Conservation (phyloP, 2,113 vertebrate species). For the Dromaius novaehollandiae region DNA sequence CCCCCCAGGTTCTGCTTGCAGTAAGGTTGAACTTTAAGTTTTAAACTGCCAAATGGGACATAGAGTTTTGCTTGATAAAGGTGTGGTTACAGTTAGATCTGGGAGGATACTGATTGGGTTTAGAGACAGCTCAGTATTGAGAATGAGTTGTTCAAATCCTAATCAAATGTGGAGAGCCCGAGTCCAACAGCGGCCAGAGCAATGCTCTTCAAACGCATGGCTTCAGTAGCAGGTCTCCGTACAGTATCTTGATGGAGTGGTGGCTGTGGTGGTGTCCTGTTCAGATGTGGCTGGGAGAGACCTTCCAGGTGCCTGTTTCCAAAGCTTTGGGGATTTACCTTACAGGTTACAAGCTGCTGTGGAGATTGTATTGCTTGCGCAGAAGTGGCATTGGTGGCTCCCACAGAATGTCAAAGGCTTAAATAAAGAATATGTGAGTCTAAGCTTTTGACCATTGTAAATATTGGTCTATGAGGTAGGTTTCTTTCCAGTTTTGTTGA, state of each 20-base stretch:
- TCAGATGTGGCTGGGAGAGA: not conserved
- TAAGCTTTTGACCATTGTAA: accelerated
- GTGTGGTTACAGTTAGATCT: not conserved
- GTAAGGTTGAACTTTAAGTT: not conserved
- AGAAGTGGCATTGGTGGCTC: accelerated
- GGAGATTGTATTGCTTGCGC: accelerated
- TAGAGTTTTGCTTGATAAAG: not conserved
- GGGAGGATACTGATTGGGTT: not conserved
- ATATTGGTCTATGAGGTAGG: not conserved
- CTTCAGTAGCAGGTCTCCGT: not conserved
- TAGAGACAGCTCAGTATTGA: not conserved
- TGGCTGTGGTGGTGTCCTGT: not conserved
- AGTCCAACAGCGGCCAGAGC: accelerated
- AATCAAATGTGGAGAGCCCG: not conserved
- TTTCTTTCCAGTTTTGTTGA: not conserved
- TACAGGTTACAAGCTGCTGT: accelerated
- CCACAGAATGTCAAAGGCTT: not conserved
- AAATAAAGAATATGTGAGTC: accelerated
- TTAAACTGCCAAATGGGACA: not conserved
- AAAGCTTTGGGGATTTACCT: accelerated
- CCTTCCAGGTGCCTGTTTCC: accelerated
- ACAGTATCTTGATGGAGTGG: accelerated
- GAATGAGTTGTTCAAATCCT: not conserved
- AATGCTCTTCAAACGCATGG: accelerated
- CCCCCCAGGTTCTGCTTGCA: too few relatives aligned